These are phyloP conservation scores for Aphidius ervi DNA, from an alignment of 1,140 invertebrate species.

Conservation along the genomic window DNA sequence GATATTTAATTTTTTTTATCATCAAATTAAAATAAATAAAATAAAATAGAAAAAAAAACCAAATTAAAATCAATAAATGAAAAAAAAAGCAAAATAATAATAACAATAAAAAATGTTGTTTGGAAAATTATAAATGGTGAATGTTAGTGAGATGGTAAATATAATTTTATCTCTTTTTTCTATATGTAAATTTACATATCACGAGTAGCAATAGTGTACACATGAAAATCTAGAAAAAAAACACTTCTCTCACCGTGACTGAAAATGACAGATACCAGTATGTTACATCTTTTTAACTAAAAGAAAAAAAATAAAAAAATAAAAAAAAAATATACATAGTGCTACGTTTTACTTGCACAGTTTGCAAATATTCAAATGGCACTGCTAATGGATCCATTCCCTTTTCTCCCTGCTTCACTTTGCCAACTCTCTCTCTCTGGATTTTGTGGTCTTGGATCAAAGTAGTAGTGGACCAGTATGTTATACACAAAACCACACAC, in stretches of 20 bases:
- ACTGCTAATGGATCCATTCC: slow-evolving; percentile 45
- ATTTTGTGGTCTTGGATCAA: slow-evolving; percentile 42
- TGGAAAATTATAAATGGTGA: too few species aligned
- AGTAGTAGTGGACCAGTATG: slow-evolving; percentile 30
- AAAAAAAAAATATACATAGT: slow-evolving; percentile 17
- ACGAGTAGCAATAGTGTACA: neutral
- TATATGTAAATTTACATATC: neutral
- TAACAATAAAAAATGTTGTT: too few species aligned
- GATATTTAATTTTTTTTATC: too few species aligned
- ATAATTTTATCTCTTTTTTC: too few species aligned
- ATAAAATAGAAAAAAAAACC: too few species aligned
- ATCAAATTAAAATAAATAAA: too few species aligned
- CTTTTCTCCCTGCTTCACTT: slow-evolving; percentile 4
- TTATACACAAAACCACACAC: neutral
- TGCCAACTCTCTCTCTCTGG: neutral
- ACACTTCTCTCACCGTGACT: neutral
- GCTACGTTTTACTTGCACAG: slow-evolving; percentile 31
- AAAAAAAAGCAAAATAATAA: too few species aligned
- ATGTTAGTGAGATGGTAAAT: too few species aligned
- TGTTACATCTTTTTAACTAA: slow-evolving; percentile 49
- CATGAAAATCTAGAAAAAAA: too few species aligned
- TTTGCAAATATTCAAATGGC: slow-evolving; percentile 54
- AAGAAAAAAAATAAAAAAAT: too few species aligned
- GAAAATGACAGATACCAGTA: slow-evolving; percentile 44
- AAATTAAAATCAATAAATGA: too few species aligned